A percentile compares a stretch with the other conserved stretches of the same genome.
phyloP scores from a whole-genome alignment of 2,797 vertebrate species.

The Neomorphus geoffroyi region DNA sequence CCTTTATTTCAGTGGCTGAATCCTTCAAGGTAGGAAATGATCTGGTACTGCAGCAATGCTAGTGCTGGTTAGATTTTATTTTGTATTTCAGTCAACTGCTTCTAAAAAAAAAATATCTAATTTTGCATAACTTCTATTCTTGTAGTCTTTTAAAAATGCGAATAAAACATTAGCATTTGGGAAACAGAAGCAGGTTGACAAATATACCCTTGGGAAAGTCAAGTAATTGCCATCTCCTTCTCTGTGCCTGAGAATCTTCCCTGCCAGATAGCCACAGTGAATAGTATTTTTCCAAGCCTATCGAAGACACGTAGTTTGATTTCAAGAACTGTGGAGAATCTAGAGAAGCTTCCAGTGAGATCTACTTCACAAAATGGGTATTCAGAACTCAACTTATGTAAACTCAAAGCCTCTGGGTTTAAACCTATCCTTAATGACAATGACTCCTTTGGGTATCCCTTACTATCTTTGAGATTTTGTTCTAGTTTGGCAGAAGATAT shows the following conservation, averaged over 20 bases:
- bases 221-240: neutral
- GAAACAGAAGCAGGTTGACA: neutral
- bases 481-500: neutral
- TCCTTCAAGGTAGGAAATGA: neutral
- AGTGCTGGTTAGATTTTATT: conserved; percentile 10
- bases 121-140: neutral
- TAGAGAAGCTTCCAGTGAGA: neutral
- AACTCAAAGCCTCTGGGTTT: neutral
- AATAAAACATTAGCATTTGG: neutral
- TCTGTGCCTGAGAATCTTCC: neutral
- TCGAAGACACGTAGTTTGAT: neutral
- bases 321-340: neutral
- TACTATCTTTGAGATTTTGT: neutral
- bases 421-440: neutral
- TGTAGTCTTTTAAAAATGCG: neutral
- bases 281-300: neutral
- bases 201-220: neutral
- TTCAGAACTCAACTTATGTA: neutral
- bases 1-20: conserved; percentile 24
- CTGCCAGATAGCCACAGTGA: neutral
- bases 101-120: conserved; percentile 12
- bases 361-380: neutral
- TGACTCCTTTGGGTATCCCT: neutral
- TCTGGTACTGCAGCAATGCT: neutral
- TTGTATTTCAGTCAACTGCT: conserved; percentile 2